phyloP scores from a whole-genome alignment of 2,888 invertebrate species.

The Heterodera filipjevi region DNA sequence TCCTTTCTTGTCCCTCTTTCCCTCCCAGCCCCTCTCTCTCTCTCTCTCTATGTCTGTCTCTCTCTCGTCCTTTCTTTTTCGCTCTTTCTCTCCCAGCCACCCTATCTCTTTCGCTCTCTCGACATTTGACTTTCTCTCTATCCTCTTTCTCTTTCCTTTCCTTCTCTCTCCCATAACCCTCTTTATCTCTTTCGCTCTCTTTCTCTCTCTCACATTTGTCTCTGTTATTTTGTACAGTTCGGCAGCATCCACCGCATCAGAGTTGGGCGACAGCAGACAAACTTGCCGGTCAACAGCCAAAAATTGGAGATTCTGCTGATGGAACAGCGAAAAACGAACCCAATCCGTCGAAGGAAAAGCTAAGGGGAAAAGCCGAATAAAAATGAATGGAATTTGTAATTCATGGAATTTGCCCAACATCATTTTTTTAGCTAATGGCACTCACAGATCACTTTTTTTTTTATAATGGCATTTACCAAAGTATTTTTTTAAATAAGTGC shows the following conservation, averaged over 20 bases:
- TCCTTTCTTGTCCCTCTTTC: too few relatives aligned
- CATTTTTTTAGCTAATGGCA: background rate
- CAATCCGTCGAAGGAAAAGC: slow-evolving; percentile 42
- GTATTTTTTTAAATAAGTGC: too few relatives aligned
- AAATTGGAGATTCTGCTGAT: slow-evolving; percentile 41
- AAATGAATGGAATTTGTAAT: background rate
- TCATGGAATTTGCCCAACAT: too few relatives aligned
- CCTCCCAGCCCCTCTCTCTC: too few relatives aligned
- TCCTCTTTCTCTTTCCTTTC: too few relatives aligned
- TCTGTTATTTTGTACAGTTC: slow-evolving; percentile 39
- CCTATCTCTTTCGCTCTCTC: too few relatives aligned
- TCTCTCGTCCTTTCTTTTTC: too few relatives aligned
- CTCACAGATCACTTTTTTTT: background rate
- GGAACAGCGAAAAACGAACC: slow-evolving; percentile 47
- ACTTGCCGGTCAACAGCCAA: slow-evolving; percentile 43
- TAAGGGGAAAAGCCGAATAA: background rate
- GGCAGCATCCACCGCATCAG: slow-evolving; percentile 34
- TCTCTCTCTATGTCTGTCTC: too few relatives aligned
- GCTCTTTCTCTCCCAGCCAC: too few relatives aligned
- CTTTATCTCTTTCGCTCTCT: background rate
- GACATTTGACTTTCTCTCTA: too few relatives aligned
- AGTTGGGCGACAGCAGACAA: slow-evolving; percentile 44
- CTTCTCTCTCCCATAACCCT: too few relatives aligned
- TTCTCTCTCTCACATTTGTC: background rate
- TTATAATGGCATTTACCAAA: too few relatives aligned